phyloP scores from a whole-genome alignment of 2,113 vertebrate genomes.

The Laticauda laticaudata region DNA sequence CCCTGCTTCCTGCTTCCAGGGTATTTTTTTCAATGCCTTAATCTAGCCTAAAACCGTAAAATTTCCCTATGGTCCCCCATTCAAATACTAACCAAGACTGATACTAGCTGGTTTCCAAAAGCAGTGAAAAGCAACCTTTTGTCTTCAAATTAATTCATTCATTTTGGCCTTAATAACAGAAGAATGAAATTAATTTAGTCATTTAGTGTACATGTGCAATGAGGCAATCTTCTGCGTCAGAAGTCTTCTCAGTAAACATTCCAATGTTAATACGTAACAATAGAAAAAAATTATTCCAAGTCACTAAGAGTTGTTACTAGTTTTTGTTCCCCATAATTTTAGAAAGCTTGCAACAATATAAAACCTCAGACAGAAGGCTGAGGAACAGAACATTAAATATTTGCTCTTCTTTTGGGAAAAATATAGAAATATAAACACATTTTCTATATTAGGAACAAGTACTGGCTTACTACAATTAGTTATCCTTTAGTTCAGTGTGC shows the following conservation, averaged over 20 bases:
- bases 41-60: neutral
- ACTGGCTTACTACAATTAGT: neutral
- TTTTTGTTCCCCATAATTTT: neutral
- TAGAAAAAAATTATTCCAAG: neutral
- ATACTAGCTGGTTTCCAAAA: neutral
- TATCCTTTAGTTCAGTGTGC: neutral
- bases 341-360: neutral
- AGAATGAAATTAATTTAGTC: neutral
- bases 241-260: no score
- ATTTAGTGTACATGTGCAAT: neutral
- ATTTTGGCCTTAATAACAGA: neutral
- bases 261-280: neutral
- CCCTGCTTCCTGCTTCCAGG: neutral
- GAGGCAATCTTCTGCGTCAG: neutral
- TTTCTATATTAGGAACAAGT: neutral
- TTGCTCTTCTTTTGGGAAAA: neutral
- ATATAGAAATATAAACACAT: neutral
- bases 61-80: neutral
- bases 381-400: neutral
- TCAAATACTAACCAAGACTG: neutral
- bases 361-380: neutral
- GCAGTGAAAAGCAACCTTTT: neutral
- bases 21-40: neutral
- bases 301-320: neutral
- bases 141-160: neutral